A percentile compares a stretch with the other conserved stretches of the same genome.
Evolutionary conservation across 2,888 invertebrate genomes (phyloP).

Genomic region (Vanessa cardui): DNA sequence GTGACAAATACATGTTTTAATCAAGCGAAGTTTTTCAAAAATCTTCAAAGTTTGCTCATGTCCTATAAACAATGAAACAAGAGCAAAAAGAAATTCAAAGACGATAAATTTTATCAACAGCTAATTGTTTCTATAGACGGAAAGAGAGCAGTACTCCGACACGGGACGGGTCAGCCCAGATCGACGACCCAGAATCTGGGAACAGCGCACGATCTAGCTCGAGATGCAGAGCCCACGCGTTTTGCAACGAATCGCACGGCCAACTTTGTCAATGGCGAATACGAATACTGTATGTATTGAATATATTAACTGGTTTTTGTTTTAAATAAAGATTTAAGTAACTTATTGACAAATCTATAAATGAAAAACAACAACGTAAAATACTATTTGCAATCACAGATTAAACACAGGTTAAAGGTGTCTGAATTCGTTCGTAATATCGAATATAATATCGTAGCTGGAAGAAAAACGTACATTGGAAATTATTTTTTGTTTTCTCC

Average conservation of each 20-base stretch:
- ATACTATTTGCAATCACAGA: no score
- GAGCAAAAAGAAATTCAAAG: not conserved
- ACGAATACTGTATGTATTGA: slow-evolving; percentile 11
- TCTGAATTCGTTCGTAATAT: no score
- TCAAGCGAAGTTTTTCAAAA: no score
- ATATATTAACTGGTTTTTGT: slow-evolving; percentile 19
- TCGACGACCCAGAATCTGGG: slow-evolving; percentile 70
- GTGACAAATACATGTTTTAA: no score
- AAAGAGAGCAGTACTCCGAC: slow-evolving; percentile 45
- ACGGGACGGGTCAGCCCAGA: slow-evolving; percentile 66
- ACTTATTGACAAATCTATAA: no score
- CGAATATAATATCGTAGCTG: no score
- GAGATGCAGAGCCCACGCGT: slow-evolving; percentile 30
- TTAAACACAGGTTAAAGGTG: no score
- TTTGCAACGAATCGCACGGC: slow-evolving; percentile 11
- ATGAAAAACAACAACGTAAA: no score
- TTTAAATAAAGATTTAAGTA: slow-evolving; percentile 4
- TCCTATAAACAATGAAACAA: not conserved
- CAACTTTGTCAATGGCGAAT: slow-evolving; percentile 26
- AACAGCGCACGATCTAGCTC: slow-evolving; percentile 15
- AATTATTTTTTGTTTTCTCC: no score
- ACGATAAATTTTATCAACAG: not conserved
- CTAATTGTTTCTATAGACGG: slow-evolving; percentile 28
- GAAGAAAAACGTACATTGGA: no score
- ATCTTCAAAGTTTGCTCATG: not conserved